These are phyloP conservation scores for Mya arenaria DNA, from an alignment of 1,140 invertebrate genomes.

Conservation along the genomic window DNA sequence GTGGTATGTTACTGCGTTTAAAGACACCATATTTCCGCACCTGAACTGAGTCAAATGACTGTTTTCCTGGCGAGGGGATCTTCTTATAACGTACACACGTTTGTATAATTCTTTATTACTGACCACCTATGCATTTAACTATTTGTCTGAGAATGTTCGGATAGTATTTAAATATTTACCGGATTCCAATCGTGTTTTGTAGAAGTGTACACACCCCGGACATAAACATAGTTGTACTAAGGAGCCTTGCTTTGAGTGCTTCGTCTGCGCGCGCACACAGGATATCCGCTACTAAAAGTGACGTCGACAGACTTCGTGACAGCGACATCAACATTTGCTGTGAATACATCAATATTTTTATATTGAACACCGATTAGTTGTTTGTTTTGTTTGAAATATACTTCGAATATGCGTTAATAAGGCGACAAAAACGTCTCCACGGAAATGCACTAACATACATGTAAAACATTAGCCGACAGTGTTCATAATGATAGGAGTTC, in stretches of 20 bases:
- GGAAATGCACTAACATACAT: too few species aligned
- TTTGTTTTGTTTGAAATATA: too few species aligned
- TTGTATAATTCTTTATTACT: too few species aligned
- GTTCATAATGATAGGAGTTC: too few species aligned
- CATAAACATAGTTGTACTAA: conserved; percentile 67
- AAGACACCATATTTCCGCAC: background rate
- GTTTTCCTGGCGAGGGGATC: background rate
- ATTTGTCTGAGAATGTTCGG: too few species aligned
- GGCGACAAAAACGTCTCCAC: too few species aligned
- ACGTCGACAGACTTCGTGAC: conserved; percentile 54
- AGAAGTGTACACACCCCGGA: conserved; percentile 65
- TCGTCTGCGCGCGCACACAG: conserved; percentile 63
- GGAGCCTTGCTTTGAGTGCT: conserved; percentile 59
- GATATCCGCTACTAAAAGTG: conserved; percentile 57
- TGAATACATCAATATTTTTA: too few species aligned
- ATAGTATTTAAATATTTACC: conserved; percentile 43
- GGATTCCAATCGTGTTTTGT: conserved; percentile 57
- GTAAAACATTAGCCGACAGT: too few species aligned
- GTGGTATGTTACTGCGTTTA: too few species aligned
- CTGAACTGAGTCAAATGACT: background rate
- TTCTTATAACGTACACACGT: background rate
- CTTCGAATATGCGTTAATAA: too few species aligned
- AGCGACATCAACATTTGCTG: conserved; percentile 61
- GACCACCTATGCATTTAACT: too few species aligned
- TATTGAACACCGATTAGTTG: too few species aligned